phyloP scores from a whole-genome alignment of 37 sponge, comb jelly and placozoan genomes.

The Beroe forskalii region DNA sequence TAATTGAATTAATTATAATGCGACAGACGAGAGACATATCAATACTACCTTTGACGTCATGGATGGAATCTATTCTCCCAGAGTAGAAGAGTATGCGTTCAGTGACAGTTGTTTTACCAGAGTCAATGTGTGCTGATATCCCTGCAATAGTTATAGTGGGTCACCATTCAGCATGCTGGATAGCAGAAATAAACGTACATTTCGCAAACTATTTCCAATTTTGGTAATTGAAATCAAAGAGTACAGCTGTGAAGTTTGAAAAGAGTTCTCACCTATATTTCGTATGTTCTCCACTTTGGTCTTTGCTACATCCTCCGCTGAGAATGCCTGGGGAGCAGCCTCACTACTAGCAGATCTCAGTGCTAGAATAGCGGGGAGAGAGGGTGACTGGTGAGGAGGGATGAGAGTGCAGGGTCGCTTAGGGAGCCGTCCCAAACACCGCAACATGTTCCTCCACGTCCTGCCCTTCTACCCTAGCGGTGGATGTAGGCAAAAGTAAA shows the following conservation, averaged over 20 bases:
- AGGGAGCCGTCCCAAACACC: not conserved
- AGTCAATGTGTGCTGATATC: conserved; percentile 91
- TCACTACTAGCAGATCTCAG: not conserved
- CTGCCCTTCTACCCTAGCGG: too few relatives aligned
- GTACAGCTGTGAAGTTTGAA: conserved; percentile 85
- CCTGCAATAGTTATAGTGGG: conserved; percentile 75
- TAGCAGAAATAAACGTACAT: too few relatives aligned
- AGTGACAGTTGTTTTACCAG: conserved; percentile 89
- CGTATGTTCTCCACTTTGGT: conserved; percentile 71
- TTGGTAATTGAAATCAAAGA: conserved; percentile 85
- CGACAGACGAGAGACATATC: too few relatives aligned
- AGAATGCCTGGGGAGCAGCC: not conserved
- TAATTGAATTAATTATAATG: too few relatives aligned
- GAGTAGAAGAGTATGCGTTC: conserved; percentile 86
- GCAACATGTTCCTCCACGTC: too few relatives aligned
- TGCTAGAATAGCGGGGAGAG: too few relatives aligned
- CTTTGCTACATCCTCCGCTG: conserved; percentile 11
- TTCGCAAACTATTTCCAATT: too few relatives aligned
- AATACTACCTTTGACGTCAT: conserved; percentile 77
- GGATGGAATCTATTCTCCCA: conserved; percentile 83
- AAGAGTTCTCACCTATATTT: conserved; percentile 82
- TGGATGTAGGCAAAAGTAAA: too few relatives aligned
- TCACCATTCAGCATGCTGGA: conserved; percentile 79
- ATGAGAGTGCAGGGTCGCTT: conserved; percentile 31
- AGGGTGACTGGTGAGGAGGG: not conserved